Evolutionary conservation across 2,797 vertebrate species (phyloP).

Genomic region (Scomberomorus guttatus): DNA sequence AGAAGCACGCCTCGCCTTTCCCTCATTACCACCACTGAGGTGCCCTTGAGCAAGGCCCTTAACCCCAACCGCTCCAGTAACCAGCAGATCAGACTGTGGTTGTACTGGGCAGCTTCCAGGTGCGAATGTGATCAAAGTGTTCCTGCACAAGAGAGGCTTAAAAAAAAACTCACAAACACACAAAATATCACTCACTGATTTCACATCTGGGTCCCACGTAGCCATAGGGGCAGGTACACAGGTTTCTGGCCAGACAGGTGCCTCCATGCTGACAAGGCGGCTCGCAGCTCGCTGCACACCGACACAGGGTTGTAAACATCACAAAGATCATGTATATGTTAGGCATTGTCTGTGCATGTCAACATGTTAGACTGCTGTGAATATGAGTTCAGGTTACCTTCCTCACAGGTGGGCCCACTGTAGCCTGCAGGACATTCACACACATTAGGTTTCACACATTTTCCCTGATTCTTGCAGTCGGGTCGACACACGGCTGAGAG

Average conservation of each 20-base stretch:
- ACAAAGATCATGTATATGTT: no score
- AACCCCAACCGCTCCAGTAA: no score
- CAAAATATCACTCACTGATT: conserved; percentile 87
- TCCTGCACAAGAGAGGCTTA: no score
- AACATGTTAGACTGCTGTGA: neutral
- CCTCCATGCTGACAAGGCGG: conserved; percentile 91
- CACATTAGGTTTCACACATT: conserved; percentile 88
- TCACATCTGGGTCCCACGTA: conserved; percentile 93
- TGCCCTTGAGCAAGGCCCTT: no score
- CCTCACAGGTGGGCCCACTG: conserved; percentile 87
- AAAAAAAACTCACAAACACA: neutral
- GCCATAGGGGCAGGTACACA: conserved; percentile 93
- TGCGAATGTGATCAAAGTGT: no score
- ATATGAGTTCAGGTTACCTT: conserved; percentile 83
- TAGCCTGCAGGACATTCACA: conserved; percentile 90
- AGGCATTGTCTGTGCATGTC: no score
- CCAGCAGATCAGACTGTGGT: no score
- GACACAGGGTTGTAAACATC: conserved; percentile 13
- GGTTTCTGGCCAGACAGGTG: conserved; percentile 89
- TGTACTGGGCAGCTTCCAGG: no score
- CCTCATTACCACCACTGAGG: no score
- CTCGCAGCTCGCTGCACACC: conserved; percentile 86
- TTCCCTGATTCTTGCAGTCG: conserved; percentile 92
- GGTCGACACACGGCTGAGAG: conserved; percentile 91
- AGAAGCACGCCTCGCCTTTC: no score